Evolutionary conservation across 2,797 vertebrate genomes (phyloP).

Genomic region (Clamator glandarius): DNA sequence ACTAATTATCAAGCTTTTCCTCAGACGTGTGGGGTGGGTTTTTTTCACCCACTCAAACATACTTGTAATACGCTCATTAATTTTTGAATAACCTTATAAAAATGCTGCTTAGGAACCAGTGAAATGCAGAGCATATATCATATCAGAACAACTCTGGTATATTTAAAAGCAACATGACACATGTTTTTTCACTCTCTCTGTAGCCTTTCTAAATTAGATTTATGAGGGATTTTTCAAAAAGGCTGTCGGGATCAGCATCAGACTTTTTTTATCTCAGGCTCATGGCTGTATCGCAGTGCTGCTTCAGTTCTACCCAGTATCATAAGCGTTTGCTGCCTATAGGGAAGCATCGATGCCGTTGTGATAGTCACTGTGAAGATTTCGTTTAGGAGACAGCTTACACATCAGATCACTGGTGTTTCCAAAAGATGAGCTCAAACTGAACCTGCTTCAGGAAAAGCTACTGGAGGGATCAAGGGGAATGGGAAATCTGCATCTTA

Average conservation of each 20-base stretch:
- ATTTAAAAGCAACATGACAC: not conserved
- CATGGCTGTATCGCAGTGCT: not conserved
- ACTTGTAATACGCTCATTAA: not conserved
- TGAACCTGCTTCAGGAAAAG: not conserved
- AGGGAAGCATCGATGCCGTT: not conserved
- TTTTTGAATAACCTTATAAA: not conserved
- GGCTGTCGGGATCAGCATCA: not conserved
- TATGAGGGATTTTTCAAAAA: not conserved
- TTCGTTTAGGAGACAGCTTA: not conserved
- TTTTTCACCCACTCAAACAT: not conserved
- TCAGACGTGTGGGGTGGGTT: not conserved
- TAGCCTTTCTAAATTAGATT: not conserved
- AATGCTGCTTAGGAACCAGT: not conserved
- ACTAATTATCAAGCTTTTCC: not conserved
- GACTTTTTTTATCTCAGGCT: not conserved
- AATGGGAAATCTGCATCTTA: not conserved
- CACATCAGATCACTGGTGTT: rapidly evolving
- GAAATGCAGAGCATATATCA: not conserved
- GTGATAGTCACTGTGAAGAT: not conserved
- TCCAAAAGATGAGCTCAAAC: not conserved
- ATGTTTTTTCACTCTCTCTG: not conserved
- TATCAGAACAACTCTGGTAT: not conserved
- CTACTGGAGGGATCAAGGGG: not conserved
- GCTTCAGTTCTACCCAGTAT: not conserved
- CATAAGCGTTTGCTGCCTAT: not conserved